Percentiles rank a stretch among this genome's conserved stretches.
Evolutionary conservation across 2,797 vertebrate genomes (phyloP).

Genomic region (Danio aesculapii): DNA sequence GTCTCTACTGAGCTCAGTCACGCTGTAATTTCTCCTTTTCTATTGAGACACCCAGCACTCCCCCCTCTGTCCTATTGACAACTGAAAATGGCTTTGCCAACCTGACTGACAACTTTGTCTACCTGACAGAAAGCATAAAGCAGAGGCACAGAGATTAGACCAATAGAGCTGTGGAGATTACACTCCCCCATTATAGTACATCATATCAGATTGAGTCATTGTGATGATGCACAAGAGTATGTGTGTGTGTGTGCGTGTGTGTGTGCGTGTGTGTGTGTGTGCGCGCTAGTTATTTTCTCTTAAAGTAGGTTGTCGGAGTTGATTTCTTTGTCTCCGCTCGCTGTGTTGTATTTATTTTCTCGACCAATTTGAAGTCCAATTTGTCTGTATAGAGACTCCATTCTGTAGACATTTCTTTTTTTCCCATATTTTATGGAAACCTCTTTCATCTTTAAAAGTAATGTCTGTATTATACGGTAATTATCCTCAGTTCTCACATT

Average conservation of each 20-base stretch:
- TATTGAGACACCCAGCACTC: slow-evolving; percentile 78
- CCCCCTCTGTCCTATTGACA: slow-evolving; percentile 79
- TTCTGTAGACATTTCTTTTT: slow-evolving; percentile 12
- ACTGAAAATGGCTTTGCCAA: slow-evolving; percentile 81
- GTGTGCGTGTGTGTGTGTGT: too few species aligned
- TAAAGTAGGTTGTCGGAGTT: background rate
- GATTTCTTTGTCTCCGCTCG: background rate
- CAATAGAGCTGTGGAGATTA: slow-evolving; percentile 79
- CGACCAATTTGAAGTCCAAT: slow-evolving; percentile 29
- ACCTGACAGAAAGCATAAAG: slow-evolving; percentile 79
- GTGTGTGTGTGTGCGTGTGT: too few species aligned
- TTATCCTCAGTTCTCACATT: slow-evolving; percentile 21
- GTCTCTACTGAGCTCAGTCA: slow-evolving; percentile 79
- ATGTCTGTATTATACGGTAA: slow-evolving; percentile 22
- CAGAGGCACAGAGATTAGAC: slow-evolving; percentile 74
- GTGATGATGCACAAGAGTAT: background rate
- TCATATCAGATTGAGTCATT: slow-evolving; percentile 77
- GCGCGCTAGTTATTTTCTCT: too few species aligned
- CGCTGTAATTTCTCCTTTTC: slow-evolving; percentile 81
- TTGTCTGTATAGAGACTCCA: slow-evolving; percentile 12
- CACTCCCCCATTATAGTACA: slow-evolving; percentile 75
- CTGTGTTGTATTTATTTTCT: slow-evolving; percentile 28
- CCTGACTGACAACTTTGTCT: slow-evolving; percentile 86
- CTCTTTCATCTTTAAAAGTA: slow-evolving; percentile 41
- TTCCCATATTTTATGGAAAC: background rate